Base-by-base conservation (phyloP, 2,888 invertebrate species). In the Aplocera efformata region DNA sequence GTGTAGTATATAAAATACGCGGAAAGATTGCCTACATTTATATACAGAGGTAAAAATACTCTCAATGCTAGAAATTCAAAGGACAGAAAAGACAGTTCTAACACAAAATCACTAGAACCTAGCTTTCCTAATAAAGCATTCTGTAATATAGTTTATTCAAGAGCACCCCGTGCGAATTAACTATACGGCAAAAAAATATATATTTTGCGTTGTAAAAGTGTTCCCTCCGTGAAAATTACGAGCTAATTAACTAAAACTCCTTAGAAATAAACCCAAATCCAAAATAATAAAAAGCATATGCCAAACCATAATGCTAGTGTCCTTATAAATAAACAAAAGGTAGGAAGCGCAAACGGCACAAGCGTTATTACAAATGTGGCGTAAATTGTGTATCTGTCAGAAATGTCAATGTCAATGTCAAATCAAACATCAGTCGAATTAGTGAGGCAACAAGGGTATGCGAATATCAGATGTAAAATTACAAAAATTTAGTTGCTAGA, bases 321-420 rank as follows among this genome's bases (percentile, higher is more conserved):
- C 44, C 34, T 30, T 29, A 34, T 34, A 42, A 41, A 50, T 47
- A 59, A 45, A 42, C 51, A 48, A 44, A 31, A 31, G 11, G 54
- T 54, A 42, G 7, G 7, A 63, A 67, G 64, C 62, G 44, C 40
- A 42, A 61, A 36, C 57, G 53, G 70, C 67, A 63, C 61, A 71
- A 70, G 69, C 69, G 32, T 43, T 36, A 29, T 38, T 36, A 40
- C 30, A 40, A 40, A 41, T 39, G 40, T 37, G 41, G 28, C 40
- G 26, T 21, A 3, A 24, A 24, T 42, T 42, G 23, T 36, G 41
- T 36, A 39, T 21, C 33, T 42, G 32, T 39, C 31, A 43, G 30
- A 43, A 34, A 40, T 47, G 38, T 41, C 36, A 50, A 28, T 42
- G 46, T 38, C 41, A 39, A 44, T 31, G 33, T 8, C 20, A 32